Base-by-base conservation (phyloP, 2,888 invertebrate species). In the Thereva nobilitata region DNA sequence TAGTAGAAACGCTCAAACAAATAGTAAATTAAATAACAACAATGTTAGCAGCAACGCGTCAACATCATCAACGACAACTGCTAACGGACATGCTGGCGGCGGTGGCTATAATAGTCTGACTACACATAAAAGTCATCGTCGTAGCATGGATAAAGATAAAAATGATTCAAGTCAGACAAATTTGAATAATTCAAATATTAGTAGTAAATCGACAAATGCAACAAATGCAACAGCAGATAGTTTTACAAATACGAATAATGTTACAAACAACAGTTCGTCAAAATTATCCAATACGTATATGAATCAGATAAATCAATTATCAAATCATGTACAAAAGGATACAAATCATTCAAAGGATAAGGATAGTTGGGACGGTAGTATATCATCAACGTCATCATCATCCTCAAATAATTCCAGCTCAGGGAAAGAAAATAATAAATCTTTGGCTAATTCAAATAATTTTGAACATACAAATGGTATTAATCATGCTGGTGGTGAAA, bases 111-210 rank as follows among this genome's bases (percentile, higher is more conserved):
- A 78, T 73, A 77, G 77, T 35, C 75, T 77, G 64, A 72, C 52
- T 76, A 44, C 64, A 9, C 57, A 77, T 71, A 78, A 75, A 71
- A 77, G 76, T 72, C 77, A 79, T 53, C 80, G 79, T 67, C 70
- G 70, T 45, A 79, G 80, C 72, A 72, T 76, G 71, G 80, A 81
- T 70, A 80, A 80, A 72, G 80, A 80, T 50, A 80, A 75, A 66
- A 76, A 75, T 42, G 64, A 64, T 47, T 54, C 54, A 53, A 45
- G 12, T n/a, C 66, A 67, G 23, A 35, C 45, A 7, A n/a, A 41
- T 37, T 61, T 44, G 8, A 54, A 12, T 10, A 61, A 34, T 45
- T 42, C 6, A 4, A 64, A 37, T 40, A 64, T 35, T 40, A 64
- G 34, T 47, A 67, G 12, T 42, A 57, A 49, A 74, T 74, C 72